Evolutionary conservation across 2,888 invertebrate genomes (phyloP).

Genomic region (Therioaphis trifolii): DNA sequence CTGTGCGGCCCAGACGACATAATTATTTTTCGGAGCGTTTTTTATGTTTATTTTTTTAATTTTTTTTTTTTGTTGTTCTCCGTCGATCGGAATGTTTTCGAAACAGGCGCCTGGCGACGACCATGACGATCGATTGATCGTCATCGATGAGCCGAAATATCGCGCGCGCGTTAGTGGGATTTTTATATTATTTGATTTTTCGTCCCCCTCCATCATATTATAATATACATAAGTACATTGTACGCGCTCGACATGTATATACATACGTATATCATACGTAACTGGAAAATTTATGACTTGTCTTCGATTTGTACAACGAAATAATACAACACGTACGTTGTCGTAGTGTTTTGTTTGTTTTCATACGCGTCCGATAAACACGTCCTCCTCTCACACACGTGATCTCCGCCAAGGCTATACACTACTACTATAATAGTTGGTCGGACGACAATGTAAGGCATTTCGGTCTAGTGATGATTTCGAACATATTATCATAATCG

Average conservation of each 20-base stretch:
- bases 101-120: conserved; percentile 10
- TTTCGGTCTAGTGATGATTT: background rate
- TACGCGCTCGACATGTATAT: background rate
- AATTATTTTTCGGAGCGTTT: background rate
- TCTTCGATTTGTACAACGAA: conserved; percentile 3
- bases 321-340: background rate
- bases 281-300: conserved; percentile 48
- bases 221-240: background rate
- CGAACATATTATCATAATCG: background rate
- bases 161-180: background rate
- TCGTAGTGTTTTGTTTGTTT: background rate
- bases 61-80: background rate
- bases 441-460: background rate
- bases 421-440: background rate
- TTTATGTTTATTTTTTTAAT: background rate
- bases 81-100: background rate
- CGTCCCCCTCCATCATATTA: background rate
- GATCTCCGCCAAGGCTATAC: conserved; percentile 19
- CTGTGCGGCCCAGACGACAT: background rate
- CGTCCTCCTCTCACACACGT: background rate
- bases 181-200: conserved; percentile 25
- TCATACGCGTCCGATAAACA: conserved; percentile 6
- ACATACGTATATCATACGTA: background rate
- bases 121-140: conserved; percentile 1
- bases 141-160: conserved; percentile 6